phyloP scores from a whole-genome alignment of 2,888 invertebrate genomes.

The Pachydiplax longipennis region DNA sequence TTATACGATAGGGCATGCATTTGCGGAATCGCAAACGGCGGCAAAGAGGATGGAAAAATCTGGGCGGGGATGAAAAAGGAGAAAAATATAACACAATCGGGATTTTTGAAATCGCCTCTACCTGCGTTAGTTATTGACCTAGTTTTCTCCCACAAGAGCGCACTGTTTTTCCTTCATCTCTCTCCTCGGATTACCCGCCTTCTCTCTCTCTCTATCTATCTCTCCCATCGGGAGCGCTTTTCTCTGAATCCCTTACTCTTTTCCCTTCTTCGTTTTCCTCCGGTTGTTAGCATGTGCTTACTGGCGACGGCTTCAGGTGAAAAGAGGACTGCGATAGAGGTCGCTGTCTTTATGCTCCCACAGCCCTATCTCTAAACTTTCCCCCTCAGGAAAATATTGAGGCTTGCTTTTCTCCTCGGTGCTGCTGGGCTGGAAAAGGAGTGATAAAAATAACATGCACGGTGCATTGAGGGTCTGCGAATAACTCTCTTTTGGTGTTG shows the following conservation, averaged over 20 bases:
- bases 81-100: background rate
- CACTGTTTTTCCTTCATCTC: background rate
- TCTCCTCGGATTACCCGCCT: background rate
- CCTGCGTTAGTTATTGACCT: slow-evolving; percentile 33
- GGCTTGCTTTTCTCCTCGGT: background rate
- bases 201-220: background rate
- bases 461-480: too few relatives aligned
- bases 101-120: background rate
- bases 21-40: background rate
- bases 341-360: background rate
- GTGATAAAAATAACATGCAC: background rate
- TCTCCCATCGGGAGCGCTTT: background rate
- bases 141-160: background rate
- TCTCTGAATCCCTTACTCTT: background rate
- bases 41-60: background rate
- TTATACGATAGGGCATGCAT: background rate
- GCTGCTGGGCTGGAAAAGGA: background rate
- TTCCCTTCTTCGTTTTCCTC: background rate
- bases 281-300: background rate
- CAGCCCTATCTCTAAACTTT: background rate
- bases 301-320: background rate
- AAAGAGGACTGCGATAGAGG: background rate
- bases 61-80: background rate
- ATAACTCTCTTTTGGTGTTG: too few relatives aligned
- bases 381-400: background rate